A percentile compares a stretch with the other conserved stretches of the same genome.
phyloP scores from a whole-genome alignment of 2,797 vertebrate species.

The Psittacula echo region DNA sequence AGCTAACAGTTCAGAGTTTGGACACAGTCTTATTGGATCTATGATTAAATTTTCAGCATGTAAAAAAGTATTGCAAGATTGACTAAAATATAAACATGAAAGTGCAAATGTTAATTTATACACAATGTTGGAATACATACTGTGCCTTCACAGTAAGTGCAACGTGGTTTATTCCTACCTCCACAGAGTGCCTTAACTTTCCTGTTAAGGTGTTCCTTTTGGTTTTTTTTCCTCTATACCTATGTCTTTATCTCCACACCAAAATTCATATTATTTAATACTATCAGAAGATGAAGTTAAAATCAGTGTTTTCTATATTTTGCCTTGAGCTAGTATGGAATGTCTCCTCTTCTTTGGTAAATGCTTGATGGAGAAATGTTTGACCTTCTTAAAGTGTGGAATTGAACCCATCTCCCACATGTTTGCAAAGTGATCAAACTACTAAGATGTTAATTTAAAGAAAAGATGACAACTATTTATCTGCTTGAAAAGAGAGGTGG shows the following conservation, averaged over 20 bases:
- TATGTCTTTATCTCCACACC: background rate
- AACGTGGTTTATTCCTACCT: background rate
- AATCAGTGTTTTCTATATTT: background rate
- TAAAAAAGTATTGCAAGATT: background rate
- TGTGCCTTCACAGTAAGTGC: background rate
- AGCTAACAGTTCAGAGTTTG: background rate
- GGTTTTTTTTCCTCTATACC: background rate
- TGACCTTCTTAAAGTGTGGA: background rate
- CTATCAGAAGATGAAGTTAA: background rate
- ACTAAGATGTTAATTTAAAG: background rate
- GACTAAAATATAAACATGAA: background rate
- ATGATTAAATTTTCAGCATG: background rate
- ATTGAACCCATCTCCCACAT: background rate
- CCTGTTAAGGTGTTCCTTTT: background rate
- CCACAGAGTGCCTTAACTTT: background rate
- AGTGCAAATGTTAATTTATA: background rate
- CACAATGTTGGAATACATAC: background rate
- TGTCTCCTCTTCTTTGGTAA: background rate
- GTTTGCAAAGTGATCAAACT: background rate
- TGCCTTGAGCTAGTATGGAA: background rate
- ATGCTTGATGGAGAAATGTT: background rate
- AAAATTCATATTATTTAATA: background rate
- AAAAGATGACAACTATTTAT: conserved; percentile 16
- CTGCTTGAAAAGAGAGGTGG: conserved; percentile 26
- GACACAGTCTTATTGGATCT: background rate